Conservation (phyloP, 2,113 vertebrate genomes). For the Salvelinus fontinalis region DNA sequence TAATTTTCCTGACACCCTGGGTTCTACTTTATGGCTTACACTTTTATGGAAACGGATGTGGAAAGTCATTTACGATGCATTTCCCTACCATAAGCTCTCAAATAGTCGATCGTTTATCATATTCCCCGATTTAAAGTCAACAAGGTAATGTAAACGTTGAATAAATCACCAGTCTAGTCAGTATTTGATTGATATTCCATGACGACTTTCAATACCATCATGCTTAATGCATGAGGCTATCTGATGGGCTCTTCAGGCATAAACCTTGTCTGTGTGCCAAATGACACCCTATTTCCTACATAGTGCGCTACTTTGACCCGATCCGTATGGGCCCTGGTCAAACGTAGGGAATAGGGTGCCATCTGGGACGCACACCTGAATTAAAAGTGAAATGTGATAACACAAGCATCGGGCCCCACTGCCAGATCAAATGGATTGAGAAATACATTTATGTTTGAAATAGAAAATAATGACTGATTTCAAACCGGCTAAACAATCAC, state of each 20-base stretch:
- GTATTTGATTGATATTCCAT: constrained; percentile 45
- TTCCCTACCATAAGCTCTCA: constrained; percentile 2
- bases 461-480: not conserved
- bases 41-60: constrained; percentile 12
- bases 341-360: too few species aligned
- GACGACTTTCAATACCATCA: constrained; percentile 35
- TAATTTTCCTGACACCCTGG: too few species aligned
- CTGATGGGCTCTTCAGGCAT: constrained; percentile 36
- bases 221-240: constrained; percentile 49
- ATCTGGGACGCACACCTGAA: constrained; percentile 30
- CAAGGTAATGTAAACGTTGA: constrained; percentile 49
- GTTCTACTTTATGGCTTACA: too few species aligned
- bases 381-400: constrained; percentile 48
- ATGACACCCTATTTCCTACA: too few species aligned
- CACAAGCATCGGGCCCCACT: constrained; percentile 16
- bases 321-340: too few species aligned
- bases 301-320: too few species aligned
- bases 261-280: too few species aligned
- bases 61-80: not conserved
- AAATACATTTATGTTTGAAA: not conserved
- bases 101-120: constrained; percentile 37
- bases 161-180: constrained; percentile 43
- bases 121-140: constrained; percentile 47
- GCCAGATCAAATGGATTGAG: constrained; percentile 15
- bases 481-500: not conserved